Conservation (phyloP, 2,797 vertebrate species). For the Cossypha caffra region DNA sequence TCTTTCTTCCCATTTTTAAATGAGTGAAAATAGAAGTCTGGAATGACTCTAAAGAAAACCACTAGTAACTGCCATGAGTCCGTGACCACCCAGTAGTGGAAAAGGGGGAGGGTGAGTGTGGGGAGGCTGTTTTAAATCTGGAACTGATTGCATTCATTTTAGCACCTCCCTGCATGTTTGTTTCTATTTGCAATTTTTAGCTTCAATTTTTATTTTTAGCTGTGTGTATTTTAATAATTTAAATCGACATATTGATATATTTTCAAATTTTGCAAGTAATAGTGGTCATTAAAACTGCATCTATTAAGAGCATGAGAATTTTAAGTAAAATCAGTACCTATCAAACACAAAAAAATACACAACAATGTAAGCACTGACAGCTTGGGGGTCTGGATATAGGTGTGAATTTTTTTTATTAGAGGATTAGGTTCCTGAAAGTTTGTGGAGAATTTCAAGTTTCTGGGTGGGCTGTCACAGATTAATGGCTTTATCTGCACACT, state of each 20-base stretch:
- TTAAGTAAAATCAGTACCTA: not conserved
- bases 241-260: not conserved
- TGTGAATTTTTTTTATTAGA: not conserved
- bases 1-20: slow-evolving; percentile 41
- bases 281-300: not conserved
- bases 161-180: not conserved
- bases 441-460: not conserved
- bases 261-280: not conserved
- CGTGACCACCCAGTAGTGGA: slow-evolving; percentile 50
- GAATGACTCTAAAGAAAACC: slow-evolving; percentile 38
- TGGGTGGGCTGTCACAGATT: slow-evolving; percentile 22
- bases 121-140: slow-evolving; percentile 33
- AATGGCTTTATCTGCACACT: slow-evolving; percentile 9
- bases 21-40: slow-evolving; percentile 57
- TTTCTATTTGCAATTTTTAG: slow-evolving; percentile 4
- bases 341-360: not conserved
- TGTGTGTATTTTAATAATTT: not conserved
- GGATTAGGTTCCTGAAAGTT: not conserved
- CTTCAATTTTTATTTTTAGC: slow-evolving; percentile 35
- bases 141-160: slow-evolving; percentile 26
- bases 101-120: not conserved
- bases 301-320: not conserved
- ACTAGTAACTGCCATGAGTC: not conserved
- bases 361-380: not conserved
- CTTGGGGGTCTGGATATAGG: not conserved